Evolutionary conservation across 2,888 invertebrate species (phyloP), one percentile per base, ranked within the genome.

Genomic region (Ophion ellenae): DNA sequence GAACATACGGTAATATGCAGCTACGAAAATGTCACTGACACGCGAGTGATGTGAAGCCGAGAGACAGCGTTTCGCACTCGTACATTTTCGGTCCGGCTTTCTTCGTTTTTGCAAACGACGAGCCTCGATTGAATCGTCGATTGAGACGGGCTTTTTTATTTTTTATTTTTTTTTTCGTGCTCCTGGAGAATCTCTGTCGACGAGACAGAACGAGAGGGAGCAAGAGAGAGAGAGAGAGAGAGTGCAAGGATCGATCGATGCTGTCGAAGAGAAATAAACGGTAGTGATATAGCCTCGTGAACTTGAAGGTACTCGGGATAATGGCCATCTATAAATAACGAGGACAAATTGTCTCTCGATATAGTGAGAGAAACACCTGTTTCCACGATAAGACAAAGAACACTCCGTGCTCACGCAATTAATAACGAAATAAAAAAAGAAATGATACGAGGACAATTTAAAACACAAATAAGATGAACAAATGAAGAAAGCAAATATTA

Each of bases 261-360:
- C 32, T 76, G 83, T 63, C 57, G 81, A 81, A 73, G 40, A 76
- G 64, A 75, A 75, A 77, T 84, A 83, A 75, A 81, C 45, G 53
- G n/a, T 32, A 59, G 47, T 47, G 76, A 66, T 24, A 73, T 67
- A 74, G 32, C 45, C 24, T 80, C 80, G 71, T 80, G 63, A 77
- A 80, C 83, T 71, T 69, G 77, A 77, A 63, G 73, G 67, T 63
- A 74, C 74, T 59, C 64, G 73, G 77, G 67, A 83, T 77, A 81
- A 83, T 64, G 67, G 77, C 59, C 59, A 36, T 53, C 75, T 75
- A 80, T 76, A 66, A 80, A 78, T 78, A 78, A 75, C 20, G 69
- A 74, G 69, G n/a, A 53, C 28, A 70, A 69, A 79, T 83, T 47
- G 69, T 69, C 74, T 57, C 32, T n/a, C 81, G 61, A 75, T 36